Evolutionary conservation across 1,140 invertebrate genomes (phyloP), one percentile per base, ranked within the genome.

Genomic region (Charaxes varanes): DNA sequence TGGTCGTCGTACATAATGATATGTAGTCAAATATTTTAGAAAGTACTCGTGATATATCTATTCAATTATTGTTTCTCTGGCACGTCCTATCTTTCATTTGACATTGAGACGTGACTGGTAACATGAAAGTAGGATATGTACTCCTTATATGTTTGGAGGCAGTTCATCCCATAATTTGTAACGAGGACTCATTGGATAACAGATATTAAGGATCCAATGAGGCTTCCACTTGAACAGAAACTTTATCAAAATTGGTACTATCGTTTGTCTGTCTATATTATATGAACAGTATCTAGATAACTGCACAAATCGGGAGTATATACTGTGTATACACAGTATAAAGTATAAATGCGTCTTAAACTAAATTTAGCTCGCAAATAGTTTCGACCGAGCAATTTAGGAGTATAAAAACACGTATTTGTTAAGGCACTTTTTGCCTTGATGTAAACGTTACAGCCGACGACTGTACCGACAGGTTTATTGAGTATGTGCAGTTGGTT

Each of bases 71-170:
- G 63, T 62, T 59, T 55, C 32, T 40, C 22, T 33, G 28, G 56
- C 51, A 69, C 55, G 57, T 70, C 58, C 61, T 64, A 61, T 79
- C 72, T 74, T 69, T 81, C 68, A 76, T 66, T 81, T 81, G 73
- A 81, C 74, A 81, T 79, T 81, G 77, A 63, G 53, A 62, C 56
- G 55, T 66, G 67, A 71, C 61, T 59, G 63, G 64, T 62, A 67
- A 43, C 27, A 28, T 37, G 35, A 24, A 56, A 53, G 37, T 56
- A 71, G 64, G 59, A 78, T 73, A 68, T 68, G 73, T 63, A 66
- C 65, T 57, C 55, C 62, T 45, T 26, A 14, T 18, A 43, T 10
- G 26, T 15, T 34, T 10, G 32, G 15, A 36, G 36, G 26, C 19
- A 34, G 4, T 24, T 22, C 26, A 32, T 52, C 42, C 41, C 34